A percentile compares a stretch with the other conserved stretches of the same genome.
Conservation (phyloP, 2,888 invertebrate genomes). For the Dioctria linearis region DNA sequence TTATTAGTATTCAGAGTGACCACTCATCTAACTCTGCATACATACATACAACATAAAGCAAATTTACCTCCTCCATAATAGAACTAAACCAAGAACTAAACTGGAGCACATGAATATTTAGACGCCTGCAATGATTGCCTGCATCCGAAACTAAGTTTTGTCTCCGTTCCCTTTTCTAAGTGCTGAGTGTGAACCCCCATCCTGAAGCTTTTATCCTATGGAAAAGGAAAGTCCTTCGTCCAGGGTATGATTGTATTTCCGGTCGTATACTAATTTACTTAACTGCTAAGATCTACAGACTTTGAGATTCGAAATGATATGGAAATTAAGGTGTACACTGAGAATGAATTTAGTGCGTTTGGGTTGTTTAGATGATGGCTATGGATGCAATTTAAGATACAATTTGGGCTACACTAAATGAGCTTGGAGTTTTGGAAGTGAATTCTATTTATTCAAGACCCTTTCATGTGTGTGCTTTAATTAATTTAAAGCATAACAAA, state of each 20-base stretch:
- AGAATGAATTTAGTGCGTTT: neutral
- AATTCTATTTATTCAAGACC: too few species aligned
- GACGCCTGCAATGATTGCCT: constrained; percentile 3
- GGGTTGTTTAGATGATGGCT: neutral
- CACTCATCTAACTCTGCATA: neutral
- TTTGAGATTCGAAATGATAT: neutral
- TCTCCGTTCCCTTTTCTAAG: neutral
- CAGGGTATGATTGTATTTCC: neutral
- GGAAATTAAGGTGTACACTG: constrained; percentile 4
- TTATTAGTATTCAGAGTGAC: neutral
- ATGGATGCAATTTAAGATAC: neutral
- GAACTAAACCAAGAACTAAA: neutral
- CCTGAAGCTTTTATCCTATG: neutral
- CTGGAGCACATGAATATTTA: constrained; percentile 7
- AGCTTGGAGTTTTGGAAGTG: too few species aligned
- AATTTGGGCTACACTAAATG: too few species aligned
- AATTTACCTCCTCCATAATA: neutral
- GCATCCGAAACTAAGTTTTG: constrained; percentile 16
- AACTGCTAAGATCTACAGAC: constrained; percentile 9
- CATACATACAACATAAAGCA: neutral
- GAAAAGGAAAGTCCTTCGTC: neutral
- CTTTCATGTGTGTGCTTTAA: too few species aligned
- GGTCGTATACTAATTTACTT: constrained; percentile 9
- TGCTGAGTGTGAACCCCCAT: neutral
- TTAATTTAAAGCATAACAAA: too few species aligned